Base-by-base conservation (phyloP, 2,797 vertebrate genomes). In the Brachymystax lenok region DNA sequence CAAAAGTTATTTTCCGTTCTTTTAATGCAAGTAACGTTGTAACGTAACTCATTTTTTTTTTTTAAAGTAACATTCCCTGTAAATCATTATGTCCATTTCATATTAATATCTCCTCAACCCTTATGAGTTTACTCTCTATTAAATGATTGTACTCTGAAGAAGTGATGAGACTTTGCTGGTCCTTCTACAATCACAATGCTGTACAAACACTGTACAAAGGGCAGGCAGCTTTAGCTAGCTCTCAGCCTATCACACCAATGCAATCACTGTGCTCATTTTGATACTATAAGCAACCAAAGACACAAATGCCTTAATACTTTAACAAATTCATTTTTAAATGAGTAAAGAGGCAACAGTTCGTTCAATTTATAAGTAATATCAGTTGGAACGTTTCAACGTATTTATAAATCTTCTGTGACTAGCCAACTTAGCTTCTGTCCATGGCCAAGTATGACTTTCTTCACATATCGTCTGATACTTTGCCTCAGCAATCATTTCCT, bases 271-370 rank as follows among this genome's bases (percentile, higher is more conserved):
- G 85, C 86, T 4, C 16, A 86, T 88, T 90, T 85, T 84, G 83
- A 4, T 85, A 86, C 85, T 85, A 79, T 75, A 3, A 84, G 67
- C 74, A 88, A 84, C 87, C 88, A 91, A 92, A 92, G 86, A 91
- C 70, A 83, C 24, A 33, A 67, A 89, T 79, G 88, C 90, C 90
- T 92, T 92, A 83, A 84, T 84, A 24, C 81, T 16, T 83, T 84
- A 59, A 75, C 35, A 19, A 16, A 19, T 21, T 35, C 27, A 67
- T 69, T 74, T 73, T 59, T 74, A 78, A 74, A n/a, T 63, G 79
- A 67, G 21, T 59, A 59, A 59, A 5, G 19, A 59, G 69, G 82
- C 1, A 75, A 30, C 75, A 24, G 75, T 51, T 74, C 19, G 30
- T 27, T 79, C 7, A 71, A 79, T 24, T 56, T 50, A 74, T n/a